These are phyloP conservation scores for Cecropterus lyciades DNA, from an alignment of 1,140 invertebrate genomes.

Conservation along the genomic window DNA sequence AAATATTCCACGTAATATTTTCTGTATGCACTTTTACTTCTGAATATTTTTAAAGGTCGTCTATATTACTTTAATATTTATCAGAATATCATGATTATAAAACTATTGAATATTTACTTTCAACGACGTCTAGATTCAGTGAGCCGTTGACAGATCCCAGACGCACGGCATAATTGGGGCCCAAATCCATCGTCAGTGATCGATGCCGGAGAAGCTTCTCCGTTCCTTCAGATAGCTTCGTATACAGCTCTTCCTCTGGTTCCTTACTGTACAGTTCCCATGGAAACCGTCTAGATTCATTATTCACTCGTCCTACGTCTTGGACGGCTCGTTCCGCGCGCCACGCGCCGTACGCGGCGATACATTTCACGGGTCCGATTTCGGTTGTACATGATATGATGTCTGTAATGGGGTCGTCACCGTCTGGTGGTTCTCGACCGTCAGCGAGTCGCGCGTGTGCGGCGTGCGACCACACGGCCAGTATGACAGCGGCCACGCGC, in stretches of 20 bases:
- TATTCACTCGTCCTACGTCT: constrained; percentile 39
- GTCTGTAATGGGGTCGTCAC: constrained; percentile 38
- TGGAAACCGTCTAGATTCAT: constrained; percentile 60
- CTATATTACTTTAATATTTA: too few species aligned
- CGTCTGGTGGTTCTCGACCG: constrained; percentile 35
- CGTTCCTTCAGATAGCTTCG: constrained; percentile 61
- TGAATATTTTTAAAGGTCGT: too few species aligned
- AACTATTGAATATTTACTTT: constrained; percentile 60
- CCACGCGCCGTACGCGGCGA: constrained; percentile 71
- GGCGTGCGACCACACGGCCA: constrained; percentile 56
- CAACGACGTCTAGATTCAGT: constrained; percentile 67
- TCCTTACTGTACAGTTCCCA: constrained; percentile 67
- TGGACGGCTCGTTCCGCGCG: constrained; percentile 67
- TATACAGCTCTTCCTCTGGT: constrained; percentile 63
- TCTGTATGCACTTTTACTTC: too few species aligned
- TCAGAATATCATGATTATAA: neutral
- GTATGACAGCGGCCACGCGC: constrained; percentile 66
- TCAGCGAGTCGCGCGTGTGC: constrained; percentile 38
- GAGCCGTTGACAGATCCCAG: constrained; percentile 65
- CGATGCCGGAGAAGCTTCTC: constrained; percentile 61
- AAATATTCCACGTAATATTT: too few species aligned
- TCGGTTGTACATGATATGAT: constrained; percentile 55
- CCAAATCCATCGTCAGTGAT: constrained; percentile 55
- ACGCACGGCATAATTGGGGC: constrained; percentile 60
- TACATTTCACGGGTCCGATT: constrained; percentile 70